Conservation (phyloP, 2,797 vertebrate genomes). For the Sebastes umbrosus region DNA sequence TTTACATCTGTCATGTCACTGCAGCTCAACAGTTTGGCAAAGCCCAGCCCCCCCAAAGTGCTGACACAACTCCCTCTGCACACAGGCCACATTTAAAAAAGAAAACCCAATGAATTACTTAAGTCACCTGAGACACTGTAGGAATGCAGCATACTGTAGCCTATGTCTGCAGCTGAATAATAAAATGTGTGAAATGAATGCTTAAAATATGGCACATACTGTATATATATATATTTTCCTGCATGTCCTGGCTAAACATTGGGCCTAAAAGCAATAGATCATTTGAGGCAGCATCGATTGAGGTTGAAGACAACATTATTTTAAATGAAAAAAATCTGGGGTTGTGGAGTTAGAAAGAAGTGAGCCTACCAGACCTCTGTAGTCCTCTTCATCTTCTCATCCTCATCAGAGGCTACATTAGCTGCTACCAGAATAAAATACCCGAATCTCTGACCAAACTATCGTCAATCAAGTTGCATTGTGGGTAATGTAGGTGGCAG, state of each 20-base stretch:
- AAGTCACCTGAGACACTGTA: conserved; percentile 1
- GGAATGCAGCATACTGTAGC: neutral
- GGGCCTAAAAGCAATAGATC: neutral
- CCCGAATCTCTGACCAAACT: neutral
- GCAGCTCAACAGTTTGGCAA: conserved; percentile 52
- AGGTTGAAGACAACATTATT: neutral
- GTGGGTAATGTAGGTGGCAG: neutral
- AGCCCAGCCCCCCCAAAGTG: conserved; percentile 35
- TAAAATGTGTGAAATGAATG: neutral
- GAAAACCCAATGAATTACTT: neutral
- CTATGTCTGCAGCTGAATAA: neutral
- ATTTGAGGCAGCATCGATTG: neutral
- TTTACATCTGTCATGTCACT: conserved; percentile 40
- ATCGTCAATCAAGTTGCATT: neutral
- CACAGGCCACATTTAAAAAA: neutral
- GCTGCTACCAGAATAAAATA: neutral
- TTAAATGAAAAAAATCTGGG: neutral
- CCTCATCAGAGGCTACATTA: neutral
- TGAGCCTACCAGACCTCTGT: neutral
- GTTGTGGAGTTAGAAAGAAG: neutral
- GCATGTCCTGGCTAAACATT: neutral
- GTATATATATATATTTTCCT: neutral
- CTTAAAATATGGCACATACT: neutral
- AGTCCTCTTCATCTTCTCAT: neutral
- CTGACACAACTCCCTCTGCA: conserved; percentile 41